Evolutionary conservation across 2,888 invertebrate genomes (phyloP).

Genomic region (Proisotoma minuta): DNA sequence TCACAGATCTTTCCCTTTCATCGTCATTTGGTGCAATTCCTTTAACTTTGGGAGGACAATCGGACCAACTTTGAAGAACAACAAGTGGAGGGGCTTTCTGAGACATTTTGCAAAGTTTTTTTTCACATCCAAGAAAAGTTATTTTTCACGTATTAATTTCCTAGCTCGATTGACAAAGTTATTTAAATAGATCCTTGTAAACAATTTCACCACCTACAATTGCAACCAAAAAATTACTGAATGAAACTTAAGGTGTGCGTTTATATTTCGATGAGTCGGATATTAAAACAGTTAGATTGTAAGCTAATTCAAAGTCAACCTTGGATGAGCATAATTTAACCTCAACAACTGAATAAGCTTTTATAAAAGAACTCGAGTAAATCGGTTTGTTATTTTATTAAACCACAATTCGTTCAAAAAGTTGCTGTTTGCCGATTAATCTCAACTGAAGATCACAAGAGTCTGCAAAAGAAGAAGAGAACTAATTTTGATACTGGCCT

Average conservation of each 20-base stretch:
- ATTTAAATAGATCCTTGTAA: neutral
- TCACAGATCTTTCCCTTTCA: constrained; percentile 29
- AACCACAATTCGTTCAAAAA: no score
- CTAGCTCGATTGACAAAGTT: neutral
- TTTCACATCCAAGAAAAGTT: neutral
- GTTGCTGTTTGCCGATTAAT: no score
- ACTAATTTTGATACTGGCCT: no score
- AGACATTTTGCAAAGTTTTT: constrained; percentile 21
- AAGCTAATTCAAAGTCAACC: constrained; percentile 15
- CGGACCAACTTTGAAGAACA: constrained; percentile 38
- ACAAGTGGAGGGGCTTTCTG: no score
- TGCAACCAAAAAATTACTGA: neutral
- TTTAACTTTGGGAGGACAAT: constrained; percentile 37
- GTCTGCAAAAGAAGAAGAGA: no score
- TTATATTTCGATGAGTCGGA: neutral
- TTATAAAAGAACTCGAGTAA: neutral
- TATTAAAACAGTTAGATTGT: constrained; percentile 24
- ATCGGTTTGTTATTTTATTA: neutral
- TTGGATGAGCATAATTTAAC: constrained; percentile 41
- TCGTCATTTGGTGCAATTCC: constrained; percentile 41
- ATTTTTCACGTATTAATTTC: neutral
- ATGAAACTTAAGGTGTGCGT: neutral
- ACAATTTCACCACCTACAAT: neutral
- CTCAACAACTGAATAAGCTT: constrained; percentile 9
- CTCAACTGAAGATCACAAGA: no score